These are phyloP conservation scores for Guaruba guarouba DNA, from an alignment of 2,113 vertebrate genomes.

Conservation along the genomic window DNA sequence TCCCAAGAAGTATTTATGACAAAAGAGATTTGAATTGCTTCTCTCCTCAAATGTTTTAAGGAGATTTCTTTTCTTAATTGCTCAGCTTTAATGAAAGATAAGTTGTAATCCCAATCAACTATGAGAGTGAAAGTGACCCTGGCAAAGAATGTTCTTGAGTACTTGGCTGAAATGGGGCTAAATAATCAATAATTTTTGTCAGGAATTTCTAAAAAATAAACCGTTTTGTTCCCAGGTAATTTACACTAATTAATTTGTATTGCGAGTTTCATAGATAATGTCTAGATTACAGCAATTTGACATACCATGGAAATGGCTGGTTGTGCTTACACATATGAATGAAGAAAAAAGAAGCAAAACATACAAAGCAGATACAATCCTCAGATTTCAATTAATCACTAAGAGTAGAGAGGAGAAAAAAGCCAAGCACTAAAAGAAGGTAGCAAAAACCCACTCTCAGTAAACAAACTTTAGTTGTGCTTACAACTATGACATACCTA, in stretches of 20 bases:
- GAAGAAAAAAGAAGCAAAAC: background rate
- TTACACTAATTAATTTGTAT: background rate
- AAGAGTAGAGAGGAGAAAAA: background rate
- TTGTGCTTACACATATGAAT: background rate
- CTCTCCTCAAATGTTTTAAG: background rate
- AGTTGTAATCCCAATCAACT: background rate
- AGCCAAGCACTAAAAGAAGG: background rate
- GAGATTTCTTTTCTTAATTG: background rate
- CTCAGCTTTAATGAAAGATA: background rate
- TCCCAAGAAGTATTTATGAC: constrained; percentile 47
- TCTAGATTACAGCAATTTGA: background rate
- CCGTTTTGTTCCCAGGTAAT: background rate
- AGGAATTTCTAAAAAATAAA: background rate
- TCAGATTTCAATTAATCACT: background rate
- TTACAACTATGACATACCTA: background rate
- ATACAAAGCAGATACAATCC: background rate
- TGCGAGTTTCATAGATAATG: background rate
- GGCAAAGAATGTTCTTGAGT: background rate
- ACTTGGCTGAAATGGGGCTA: background rate
- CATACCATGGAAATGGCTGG: rapidly evolving
- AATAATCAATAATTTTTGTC: background rate
- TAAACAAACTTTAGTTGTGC: background rate
- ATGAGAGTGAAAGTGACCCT: background rate
- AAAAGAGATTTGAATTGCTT: constrained; percentile 19
- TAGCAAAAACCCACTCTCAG: background rate